These are phyloP conservation scores for Acanthosepion lycidas DNA, from an alignment of 2,888 invertebrate genomes.

Conservation along the genomic window DNA sequence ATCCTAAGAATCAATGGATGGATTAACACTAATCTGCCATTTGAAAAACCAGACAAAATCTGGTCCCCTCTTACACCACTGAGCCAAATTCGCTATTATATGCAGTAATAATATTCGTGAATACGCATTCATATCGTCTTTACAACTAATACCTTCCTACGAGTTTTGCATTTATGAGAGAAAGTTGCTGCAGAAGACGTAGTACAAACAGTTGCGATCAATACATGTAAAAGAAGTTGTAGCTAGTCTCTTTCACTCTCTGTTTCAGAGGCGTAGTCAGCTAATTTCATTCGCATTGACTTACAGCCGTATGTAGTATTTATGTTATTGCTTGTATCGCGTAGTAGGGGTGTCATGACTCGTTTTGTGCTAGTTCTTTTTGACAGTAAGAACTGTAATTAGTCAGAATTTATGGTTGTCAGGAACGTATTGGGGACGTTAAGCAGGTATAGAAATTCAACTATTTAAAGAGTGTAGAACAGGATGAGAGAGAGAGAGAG, in stretches of 20 bases:
- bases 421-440: too few species aligned
- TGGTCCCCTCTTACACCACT: neutral
- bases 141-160: neutral
- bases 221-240: neutral
- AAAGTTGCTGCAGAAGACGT: neutral
- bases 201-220: neutral
- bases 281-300: neutral
- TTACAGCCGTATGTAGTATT: neutral
- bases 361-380: neutral
- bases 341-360: neutral
- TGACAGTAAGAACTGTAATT: too few species aligned
- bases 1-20: too few species aligned
- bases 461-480: too few species aligned
- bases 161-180: neutral
- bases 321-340: neutral
- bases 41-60: neutral
- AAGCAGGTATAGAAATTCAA: too few species aligned
- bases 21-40: too few species aligned
- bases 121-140: neutral
- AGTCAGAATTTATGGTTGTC: too few species aligned
- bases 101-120: neutral
- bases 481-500: too few species aligned
- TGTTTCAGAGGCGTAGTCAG: neutral
- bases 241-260: neutral
- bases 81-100: neutral